These are phyloP conservation scores for Agrochola lota DNA, from an alignment of 2,888 invertebrate species.

Conservation along the genomic window DNA sequence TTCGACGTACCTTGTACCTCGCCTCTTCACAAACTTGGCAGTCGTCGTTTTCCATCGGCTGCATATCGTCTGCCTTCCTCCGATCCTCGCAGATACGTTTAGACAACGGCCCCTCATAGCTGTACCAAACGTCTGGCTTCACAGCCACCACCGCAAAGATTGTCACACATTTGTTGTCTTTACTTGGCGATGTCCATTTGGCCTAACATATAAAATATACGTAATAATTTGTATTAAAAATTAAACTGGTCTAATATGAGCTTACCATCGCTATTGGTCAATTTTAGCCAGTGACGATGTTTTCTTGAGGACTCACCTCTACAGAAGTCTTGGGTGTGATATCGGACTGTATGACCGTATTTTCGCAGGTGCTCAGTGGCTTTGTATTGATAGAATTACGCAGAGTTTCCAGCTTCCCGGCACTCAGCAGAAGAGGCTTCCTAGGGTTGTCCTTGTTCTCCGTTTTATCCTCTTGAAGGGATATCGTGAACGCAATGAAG, in stretches of 20 bases:
- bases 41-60: slow-evolving; percentile 80
- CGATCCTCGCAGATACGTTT: slow-evolving; percentile 83
- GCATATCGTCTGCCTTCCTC: slow-evolving; percentile 84
- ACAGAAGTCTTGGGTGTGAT: slow-evolving; percentile 81
- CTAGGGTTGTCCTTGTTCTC: slow-evolving; percentile 79
- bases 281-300: background rate
- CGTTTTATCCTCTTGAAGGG: slow-evolving; percentile 77
- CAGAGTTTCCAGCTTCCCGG: slow-evolving; percentile 76
- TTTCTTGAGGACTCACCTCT: slow-evolving; percentile 71
- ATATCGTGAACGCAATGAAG: slow-evolving; percentile 86
- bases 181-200: slow-evolving; percentile 82
- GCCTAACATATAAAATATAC: slow-evolving; percentile 70
- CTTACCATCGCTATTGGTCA: background rate
- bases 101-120: slow-evolving; percentile 81
- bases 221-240: background rate
- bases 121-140: slow-evolving; percentile 85
- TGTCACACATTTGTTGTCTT: slow-evolving; percentile 84
- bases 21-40: slow-evolving; percentile 85
- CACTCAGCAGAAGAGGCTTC: slow-evolving; percentile 74
- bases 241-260: background rate
- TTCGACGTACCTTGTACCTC: slow-evolving; percentile 79
- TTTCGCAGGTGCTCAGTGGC: slow-evolving; percentile 75
- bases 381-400: slow-evolving; percentile 70
- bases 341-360: slow-evolving; percentile 83
- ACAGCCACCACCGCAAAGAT: slow-evolving; percentile 84